Percentiles rank a stretch among this genome's conserved stretches.
These are phyloP conservation scores for Hoplostethus mediterraneus DNA, from an alignment of 2,797 vertebrate species.

Conservation along the genomic window DNA sequence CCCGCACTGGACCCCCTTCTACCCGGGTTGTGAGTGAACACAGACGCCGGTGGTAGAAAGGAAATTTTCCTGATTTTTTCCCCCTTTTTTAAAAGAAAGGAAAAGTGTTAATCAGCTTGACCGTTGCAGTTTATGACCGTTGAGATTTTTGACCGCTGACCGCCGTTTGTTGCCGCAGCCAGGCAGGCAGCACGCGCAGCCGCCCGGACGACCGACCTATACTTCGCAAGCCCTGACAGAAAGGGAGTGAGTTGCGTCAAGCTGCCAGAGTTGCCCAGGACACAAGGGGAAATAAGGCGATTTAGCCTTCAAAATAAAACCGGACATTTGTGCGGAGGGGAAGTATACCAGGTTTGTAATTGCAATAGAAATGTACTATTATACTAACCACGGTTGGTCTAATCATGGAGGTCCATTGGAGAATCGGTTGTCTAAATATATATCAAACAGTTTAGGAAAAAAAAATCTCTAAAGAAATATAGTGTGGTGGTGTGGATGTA, in stretches of 20 bases:
- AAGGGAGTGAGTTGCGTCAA: constrained; percentile 32
- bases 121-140: constrained; percentile 29
- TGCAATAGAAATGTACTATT: too few species aligned
- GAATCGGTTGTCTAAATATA: too few species aligned
- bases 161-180: constrained; percentile 37
- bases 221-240: constrained; percentile 47
- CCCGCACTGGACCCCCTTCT: constrained; percentile 71
- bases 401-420: too few species aligned
- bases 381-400: too few species aligned
- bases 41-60: constrained; percentile 42
- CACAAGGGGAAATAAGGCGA: constrained; percentile 11
- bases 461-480: too few species aligned
- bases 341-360: too few species aligned
- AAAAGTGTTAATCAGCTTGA: neutral
- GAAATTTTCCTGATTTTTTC: too few species aligned
- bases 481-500: too few species aligned
- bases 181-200: constrained; percentile 51
- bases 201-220: constrained; percentile 61
- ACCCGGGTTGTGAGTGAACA: constrained; percentile 39
- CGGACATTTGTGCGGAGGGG: too few species aligned
- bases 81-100: neutral
- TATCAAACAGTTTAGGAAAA: too few species aligned
- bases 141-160: constrained; percentile 37
- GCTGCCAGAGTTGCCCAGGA: accelerated
- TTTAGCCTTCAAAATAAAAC: constrained; percentile 54